Conservation (phyloP, 1,140 invertebrate species). For the Drosophila grimshawi region DNA sequence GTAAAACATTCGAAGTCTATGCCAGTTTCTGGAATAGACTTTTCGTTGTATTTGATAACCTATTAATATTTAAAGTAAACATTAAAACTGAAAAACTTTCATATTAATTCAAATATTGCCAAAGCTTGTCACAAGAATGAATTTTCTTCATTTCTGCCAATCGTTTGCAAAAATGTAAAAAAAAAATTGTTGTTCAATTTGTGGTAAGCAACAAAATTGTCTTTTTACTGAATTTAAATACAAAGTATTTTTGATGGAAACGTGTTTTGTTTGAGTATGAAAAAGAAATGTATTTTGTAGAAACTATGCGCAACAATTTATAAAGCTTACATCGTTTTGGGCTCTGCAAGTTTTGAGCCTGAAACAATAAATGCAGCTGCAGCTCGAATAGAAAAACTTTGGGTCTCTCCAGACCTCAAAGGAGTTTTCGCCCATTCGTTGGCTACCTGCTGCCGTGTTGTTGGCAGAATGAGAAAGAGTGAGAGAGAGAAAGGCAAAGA, state of each 20-base stretch:
- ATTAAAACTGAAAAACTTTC: no score
- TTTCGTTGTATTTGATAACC: no score
- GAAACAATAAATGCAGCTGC: conserved; percentile 65
- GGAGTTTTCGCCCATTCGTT: conserved; percentile 4
- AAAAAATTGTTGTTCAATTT: neutral
- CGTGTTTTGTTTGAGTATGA: no score
- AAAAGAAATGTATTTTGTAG: neutral
- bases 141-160: no score
- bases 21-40: no score
- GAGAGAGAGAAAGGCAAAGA: neutral
- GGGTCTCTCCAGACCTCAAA: conserved; percentile 12
- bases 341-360: conserved; percentile 31
- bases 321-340: neutral
- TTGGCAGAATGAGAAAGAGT: conserved; percentile 1
- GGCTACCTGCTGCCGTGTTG: conserved; percentile 28
- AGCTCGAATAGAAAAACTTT: conserved; percentile 53
- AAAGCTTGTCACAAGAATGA: no score
- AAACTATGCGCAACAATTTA: conserved; percentile 10
- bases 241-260: conserved; percentile 2
- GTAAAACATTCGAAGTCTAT: no score
- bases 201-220: no score
- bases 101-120: no score
- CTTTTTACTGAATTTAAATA: no score
- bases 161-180: no score
- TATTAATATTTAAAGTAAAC: no score